Evolutionary conservation across 2,113 vertebrate species (phyloP).

Genomic region (Lampris megalopsis): DNA sequence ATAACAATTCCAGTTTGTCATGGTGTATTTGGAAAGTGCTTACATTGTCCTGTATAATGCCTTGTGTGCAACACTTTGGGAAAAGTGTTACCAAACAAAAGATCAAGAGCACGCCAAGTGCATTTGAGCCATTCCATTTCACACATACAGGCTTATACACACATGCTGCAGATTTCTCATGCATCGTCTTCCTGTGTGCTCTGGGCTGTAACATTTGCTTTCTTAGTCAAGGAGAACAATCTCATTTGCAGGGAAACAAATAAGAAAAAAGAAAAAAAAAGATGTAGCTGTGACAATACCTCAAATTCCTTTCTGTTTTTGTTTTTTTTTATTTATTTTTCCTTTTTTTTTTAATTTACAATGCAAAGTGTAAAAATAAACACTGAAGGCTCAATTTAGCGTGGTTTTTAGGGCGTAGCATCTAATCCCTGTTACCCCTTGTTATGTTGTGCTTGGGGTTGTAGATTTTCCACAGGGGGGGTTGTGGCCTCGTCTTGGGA

Average conservation of each 20-base stretch:
- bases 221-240: conserved; percentile 82
- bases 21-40: conserved; percentile 62
- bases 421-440: conserved; percentile 71
- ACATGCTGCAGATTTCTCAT: conserved; percentile 67
- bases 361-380: conserved; percentile 84
- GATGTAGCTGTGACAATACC: conserved; percentile 73
- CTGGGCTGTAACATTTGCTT: conserved; percentile 80
- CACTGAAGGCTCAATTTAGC: conserved; percentile 81
- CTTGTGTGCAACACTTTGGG: conserved; percentile 60
- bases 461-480: conserved; percentile 67
- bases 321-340: conserved; percentile 19
- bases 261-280: conserved; percentile 69
- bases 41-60: conserved; percentile 48
- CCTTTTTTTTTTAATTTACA: conserved; percentile 78
- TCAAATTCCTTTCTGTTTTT: conserved; percentile 69
- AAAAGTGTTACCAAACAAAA: conserved; percentile 67
- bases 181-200: conserved; percentile 70
- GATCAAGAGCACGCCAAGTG: conserved; percentile 51
- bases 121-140: conserved; percentile 55
- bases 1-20: conserved; percentile 57
- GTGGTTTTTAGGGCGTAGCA: conserved; percentile 81
- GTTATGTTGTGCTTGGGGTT: conserved; percentile 62
- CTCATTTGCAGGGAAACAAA: conserved; percentile 81
- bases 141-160: conserved; percentile 38
- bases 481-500: conserved; percentile 65